phyloP scores from a whole-genome alignment of 2,888 invertebrate species.

The Erannis defoliaria region DNA sequence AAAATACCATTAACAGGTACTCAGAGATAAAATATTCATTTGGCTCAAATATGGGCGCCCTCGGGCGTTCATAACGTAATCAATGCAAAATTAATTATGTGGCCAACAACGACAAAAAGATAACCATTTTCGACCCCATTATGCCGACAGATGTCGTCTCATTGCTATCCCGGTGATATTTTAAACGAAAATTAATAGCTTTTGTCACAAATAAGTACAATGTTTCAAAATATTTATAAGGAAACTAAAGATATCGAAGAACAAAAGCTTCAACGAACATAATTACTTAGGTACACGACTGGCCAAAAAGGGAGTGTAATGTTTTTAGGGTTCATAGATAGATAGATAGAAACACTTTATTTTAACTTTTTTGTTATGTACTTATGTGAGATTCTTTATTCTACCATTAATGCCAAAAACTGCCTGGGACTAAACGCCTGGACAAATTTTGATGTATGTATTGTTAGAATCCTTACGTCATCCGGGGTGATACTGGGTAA shows the following conservation, averaged over 20 bases:
- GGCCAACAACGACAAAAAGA: slow-evolving; percentile 57
- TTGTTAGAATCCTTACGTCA: no score
- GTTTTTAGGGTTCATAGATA: no score
- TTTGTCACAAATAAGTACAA: slow-evolving; percentile 30
- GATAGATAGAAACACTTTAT: no score
- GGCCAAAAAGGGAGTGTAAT: no score
- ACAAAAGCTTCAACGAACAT: neutral
- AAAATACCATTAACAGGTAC: neutral
- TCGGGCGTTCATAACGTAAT: slow-evolving; percentile 25
- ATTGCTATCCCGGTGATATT: slow-evolving; percentile 50
- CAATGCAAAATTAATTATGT: slow-evolving; percentile 34
- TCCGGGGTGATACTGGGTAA: no score
- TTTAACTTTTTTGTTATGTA: no score
- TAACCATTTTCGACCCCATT: slow-evolving; percentile 58
- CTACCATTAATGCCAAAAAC: no score
- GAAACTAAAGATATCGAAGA: neutral
- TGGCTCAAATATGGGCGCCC: slow-evolving; percentile 7
- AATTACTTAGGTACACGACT: no score
- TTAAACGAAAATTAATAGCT: slow-evolving; percentile 49
- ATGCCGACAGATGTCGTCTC: slow-evolving; percentile 50
- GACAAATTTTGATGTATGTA: no score
- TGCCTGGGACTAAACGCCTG: no score
- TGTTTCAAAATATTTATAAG: neutral
- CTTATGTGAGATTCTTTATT: no score
- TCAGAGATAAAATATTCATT: slow-evolving; percentile 7